Evolutionary conservation across 2,797 vertebrate species (phyloP), one percentile per base, ranked within the genome.

Genomic region (Enteromius radiatus): DNA sequence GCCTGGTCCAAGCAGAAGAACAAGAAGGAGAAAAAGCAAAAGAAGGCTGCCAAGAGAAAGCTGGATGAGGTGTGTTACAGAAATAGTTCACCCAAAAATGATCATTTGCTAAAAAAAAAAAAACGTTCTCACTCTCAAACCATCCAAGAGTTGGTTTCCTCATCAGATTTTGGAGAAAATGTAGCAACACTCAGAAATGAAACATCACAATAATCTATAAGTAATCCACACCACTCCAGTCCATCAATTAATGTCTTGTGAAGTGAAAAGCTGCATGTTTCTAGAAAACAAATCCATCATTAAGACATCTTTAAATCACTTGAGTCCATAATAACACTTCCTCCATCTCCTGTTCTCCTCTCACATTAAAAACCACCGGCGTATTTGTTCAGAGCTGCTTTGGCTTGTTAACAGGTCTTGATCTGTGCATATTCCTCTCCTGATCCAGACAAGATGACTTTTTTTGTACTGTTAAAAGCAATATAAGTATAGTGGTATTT

Each of bases 1-100:
- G 83, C 97, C 45, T 99, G 98, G 98, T 99, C 98, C 1, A 99
- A 98, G 83, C 97, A 99, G 92, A 98, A 96, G 89, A 93, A 84
- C 85, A 98, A 89, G 89, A 97, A 92, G 89, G 96, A 97, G 31
- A 96, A 94, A 88, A 95, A 89, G 84, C 96, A 90, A 77, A 98
- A 96, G 92, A 64, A 73, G 59, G 93, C 89, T 0, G 91, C 92
- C 26, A 99, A 98, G 90, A 94, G 97, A 90, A 97, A 93, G 41
- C 90, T 4, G 9, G 86, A 95, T 0, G 95, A 98, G 96, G 97
- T 99, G 92, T 31, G 49, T 33, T 26, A 38, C 11, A 0, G 26
- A 31, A 63, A 17, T 17, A 17, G 26, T 63, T 61, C 26, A 61
- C 26, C 59, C n/a, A 17, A 28, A 61, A 15, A 28, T 28, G 0